Conservation (phyloP, 1,140 invertebrate species). For the Nephila pilipes region DNA sequence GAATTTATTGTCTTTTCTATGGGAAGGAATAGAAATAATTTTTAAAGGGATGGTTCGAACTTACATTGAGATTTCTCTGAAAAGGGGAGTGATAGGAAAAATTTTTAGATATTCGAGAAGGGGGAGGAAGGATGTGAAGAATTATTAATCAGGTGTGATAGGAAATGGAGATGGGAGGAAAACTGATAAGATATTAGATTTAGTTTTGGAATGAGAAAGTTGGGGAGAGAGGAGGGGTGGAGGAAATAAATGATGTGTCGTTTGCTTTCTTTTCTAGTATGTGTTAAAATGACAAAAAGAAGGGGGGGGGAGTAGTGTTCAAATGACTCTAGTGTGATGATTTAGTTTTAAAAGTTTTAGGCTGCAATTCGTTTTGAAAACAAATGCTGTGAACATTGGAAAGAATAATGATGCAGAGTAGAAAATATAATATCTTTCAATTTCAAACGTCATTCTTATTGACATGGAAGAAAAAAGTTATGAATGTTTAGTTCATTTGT, state of each 20-base stretch:
- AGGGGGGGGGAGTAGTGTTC: not conserved
- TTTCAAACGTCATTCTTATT: no score
- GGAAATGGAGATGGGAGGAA: not conserved
- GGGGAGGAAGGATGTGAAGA: not conserved
- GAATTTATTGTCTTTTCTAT: slow-evolving; percentile 8
- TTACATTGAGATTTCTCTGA: not conserved
- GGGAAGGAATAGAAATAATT: not conserved
- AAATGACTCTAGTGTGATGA: not conserved
- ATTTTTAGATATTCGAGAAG: not conserved
- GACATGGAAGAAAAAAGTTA: no score
- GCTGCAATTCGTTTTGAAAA: not conserved
- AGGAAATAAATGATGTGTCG: not conserved
- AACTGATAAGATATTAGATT: not conserved
- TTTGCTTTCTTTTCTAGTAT: not conserved
- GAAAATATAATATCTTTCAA: no score
- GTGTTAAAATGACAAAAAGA: not conserved
- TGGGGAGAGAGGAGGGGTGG: not conserved
- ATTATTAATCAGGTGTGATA: slow-evolving; percentile 16
- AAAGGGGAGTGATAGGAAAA: not conserved
- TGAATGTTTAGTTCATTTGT: no score
- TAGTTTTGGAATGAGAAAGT: not conserved
- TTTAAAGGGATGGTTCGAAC: not conserved
- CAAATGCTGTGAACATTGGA: no score
- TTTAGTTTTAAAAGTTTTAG: not conserved
- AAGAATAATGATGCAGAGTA: no score